A percentile compares a stretch with the other conserved stretches of the same genome.
phyloP scores from a whole-genome alignment of 2,113 vertebrate species.

The Cynopterus brachyotis region DNA sequence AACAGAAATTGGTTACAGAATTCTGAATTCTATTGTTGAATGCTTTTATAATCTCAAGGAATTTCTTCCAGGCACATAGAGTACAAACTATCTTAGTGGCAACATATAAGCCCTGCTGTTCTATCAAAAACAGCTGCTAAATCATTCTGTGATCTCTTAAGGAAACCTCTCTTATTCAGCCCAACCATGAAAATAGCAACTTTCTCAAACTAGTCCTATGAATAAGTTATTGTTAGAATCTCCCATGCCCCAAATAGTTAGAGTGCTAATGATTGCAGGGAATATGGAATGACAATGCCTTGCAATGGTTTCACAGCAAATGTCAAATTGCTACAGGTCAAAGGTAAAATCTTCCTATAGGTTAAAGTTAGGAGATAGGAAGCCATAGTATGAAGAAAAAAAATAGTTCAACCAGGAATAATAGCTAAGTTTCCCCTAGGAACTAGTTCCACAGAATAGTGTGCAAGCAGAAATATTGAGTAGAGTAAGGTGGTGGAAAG shows the following conservation, averaged over 20 bases:
- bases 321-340: neutral
- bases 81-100: slow-evolving; percentile 22
- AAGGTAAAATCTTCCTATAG: neutral
- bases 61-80: slow-evolving; percentile 10
- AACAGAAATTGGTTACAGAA: slow-evolving; percentile 53
- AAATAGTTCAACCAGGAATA: neutral
- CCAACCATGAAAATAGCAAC: neutral
- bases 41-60: slow-evolving; percentile 47
- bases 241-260: neutral
- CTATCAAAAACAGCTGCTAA: slow-evolving; percentile 43
- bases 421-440: neutral
- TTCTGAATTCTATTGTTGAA: slow-evolving; percentile 24
- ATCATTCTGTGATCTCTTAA: neutral
- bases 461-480: neutral
- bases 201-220: neutral
- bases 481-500: neutral
- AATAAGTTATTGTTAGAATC: slow-evolving; percentile 12
- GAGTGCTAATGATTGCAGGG: neutral
- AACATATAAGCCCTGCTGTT: neutral
- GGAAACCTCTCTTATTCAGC: neutral
- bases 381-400: neutral
- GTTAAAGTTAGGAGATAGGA: neutral
- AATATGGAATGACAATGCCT: neutral
- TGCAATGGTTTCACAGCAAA: neutral
- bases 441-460: neutral